A percentile compares a stretch with the other conserved stretches of the same genome.
Evolutionary conservation across 1,140 invertebrate species (phyloP).

Genomic region (Apis florea): DNA sequence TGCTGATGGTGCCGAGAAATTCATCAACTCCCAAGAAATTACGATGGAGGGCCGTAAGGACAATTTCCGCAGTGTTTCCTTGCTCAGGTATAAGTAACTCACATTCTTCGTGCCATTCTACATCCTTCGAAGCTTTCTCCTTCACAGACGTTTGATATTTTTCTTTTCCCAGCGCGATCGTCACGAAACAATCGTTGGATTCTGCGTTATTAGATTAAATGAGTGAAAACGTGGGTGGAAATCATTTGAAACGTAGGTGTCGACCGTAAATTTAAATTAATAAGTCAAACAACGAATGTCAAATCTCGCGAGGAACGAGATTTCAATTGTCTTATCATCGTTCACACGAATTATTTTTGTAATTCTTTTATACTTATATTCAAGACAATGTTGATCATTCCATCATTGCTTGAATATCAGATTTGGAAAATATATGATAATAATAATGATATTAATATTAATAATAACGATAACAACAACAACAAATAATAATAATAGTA

Average conservation of each 20-base stretch:
- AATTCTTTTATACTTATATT: not conserved
- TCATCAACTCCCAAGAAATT: constrained; percentile 96
- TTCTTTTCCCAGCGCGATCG: constrained; percentile 95
- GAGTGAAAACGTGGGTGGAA: constrained; percentile 42
- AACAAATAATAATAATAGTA: too few species aligned
- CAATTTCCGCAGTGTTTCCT: constrained; percentile 92
- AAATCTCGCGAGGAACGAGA: constrained; percentile 22
- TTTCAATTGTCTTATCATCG: constrained; percentile 11
- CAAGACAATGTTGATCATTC: not conserved
- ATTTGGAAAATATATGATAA: not conserved
- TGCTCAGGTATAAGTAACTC: constrained; percentile 94
- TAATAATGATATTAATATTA: too few species aligned
- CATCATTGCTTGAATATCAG: not conserved
- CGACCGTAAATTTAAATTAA: constrained; percentile 48
- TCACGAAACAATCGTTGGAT: constrained; percentile 97
- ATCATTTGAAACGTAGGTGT: not conserved
- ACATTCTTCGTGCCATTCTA: constrained; percentile 98
- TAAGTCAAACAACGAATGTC: constrained; percentile 39
- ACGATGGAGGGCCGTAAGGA: constrained; percentile 91
- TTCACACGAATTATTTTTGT: not conserved
- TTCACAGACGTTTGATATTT: constrained; percentile 98
- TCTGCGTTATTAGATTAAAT: constrained; percentile 66
- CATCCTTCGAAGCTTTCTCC: constrained; percentile 89
- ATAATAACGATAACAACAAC: too few species aligned
- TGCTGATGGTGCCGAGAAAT: constrained; percentile 91